Base-by-base conservation (phyloP, 2,888 invertebrate species). In the Crossocerus cetratus region DNA sequence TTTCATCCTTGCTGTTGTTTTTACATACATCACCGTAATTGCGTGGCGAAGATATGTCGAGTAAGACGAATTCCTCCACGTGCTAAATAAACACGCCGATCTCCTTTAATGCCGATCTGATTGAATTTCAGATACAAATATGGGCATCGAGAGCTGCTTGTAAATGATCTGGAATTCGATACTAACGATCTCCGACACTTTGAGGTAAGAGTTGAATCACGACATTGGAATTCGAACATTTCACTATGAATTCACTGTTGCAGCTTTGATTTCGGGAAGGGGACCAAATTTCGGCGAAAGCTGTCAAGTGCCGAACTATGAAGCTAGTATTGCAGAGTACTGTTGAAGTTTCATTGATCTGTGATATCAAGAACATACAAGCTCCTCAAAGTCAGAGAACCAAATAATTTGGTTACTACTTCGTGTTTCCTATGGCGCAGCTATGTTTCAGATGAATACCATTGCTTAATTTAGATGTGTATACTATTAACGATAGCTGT, bases 121-220 rank as follows among this genome's bases (percentile, higher is more conserved):
- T 20, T 59, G 21, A n/a, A 14, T 74, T 67, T 23, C 62, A 87
- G 86, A 81, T 90, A 74, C 79, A 89, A 91, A 72, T 89, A 89
- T 56, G 88, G 90, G 65, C 91, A 90, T 78, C 87, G 91, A 14
- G 90, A 91, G 68, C 83, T 91, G 74, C 85, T 92, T 8, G 90
- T 91, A 23, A 91, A 91, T 65, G 91, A 91, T 68, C 87, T 90
- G 65, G 91, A 90, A 70, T 90, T 91, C 56, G 90, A 91, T 66
- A 86, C 88, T 13, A 89, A 88, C 67, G 91, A 91, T 76, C 84
- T 91, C 73, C 89, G 87, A 64, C 88, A 91, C 77, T 91, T 91
- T 81, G 90, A 91, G 87, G 91, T 91, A 87, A 90, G 87, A 80
- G 71, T 67, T 4, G 22, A 43, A 5, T 20, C 14, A 22, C 55